phyloP scores from a whole-genome alignment of 2,888 invertebrate species.

The Drosophila prolongata region DNA sequence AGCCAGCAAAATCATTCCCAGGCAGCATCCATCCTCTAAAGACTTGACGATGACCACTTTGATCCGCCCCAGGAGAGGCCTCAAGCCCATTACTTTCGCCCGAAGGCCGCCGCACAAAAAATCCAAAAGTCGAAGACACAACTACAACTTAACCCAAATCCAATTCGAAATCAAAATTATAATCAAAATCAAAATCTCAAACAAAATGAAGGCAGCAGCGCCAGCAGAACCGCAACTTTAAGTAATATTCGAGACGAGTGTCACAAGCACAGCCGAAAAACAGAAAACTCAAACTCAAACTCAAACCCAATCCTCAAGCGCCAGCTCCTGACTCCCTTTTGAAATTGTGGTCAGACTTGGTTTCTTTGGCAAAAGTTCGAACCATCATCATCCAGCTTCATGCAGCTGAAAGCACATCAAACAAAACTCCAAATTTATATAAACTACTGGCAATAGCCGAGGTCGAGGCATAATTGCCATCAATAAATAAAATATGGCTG shows the following conservation, averaged over 20 bases:
- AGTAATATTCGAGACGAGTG: slow-evolving; percentile 50
- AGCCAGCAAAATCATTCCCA: slow-evolving; percentile 42
- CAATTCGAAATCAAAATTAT: slow-evolving; percentile 49
- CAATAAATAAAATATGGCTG: slow-evolving; percentile 81
- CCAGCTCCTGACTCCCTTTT: slow-evolving; percentile 42
- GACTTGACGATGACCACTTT: slow-evolving; percentile 48
- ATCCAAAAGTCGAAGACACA: slow-evolving; percentile 39
- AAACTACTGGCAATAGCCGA: slow-evolving; percentile 77
- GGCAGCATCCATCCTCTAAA: slow-evolving; percentile 40
- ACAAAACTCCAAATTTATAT: slow-evolving; percentile 72
- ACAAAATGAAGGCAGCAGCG: slow-evolving; percentile 54
- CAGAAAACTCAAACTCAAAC: not conserved
- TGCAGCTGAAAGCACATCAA: slow-evolving; percentile 75
- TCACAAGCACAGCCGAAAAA: slow-evolving; percentile 23
- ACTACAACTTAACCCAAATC: slow-evolving; percentile 52
- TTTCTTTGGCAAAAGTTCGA: slow-evolving; percentile 74
- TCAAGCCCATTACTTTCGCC: slow-evolving; percentile 61
- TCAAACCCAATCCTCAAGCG: not conserved
- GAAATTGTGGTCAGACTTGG: slow-evolving; percentile 76
- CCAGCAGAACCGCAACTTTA: slow-evolving; percentile 64
- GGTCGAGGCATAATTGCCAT: slow-evolving; percentile 82
- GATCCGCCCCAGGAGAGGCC: slow-evolving; percentile 47
- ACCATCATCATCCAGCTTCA: slow-evolving; percentile 46
- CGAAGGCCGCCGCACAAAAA: slow-evolving; percentile 56
- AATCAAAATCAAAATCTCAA: slow-evolving; percentile 55